These are phyloP conservation scores for Epinephelus cyanopodus DNA, from an alignment of 2,113 vertebrate genomes.

Conservation along the genomic window DNA sequence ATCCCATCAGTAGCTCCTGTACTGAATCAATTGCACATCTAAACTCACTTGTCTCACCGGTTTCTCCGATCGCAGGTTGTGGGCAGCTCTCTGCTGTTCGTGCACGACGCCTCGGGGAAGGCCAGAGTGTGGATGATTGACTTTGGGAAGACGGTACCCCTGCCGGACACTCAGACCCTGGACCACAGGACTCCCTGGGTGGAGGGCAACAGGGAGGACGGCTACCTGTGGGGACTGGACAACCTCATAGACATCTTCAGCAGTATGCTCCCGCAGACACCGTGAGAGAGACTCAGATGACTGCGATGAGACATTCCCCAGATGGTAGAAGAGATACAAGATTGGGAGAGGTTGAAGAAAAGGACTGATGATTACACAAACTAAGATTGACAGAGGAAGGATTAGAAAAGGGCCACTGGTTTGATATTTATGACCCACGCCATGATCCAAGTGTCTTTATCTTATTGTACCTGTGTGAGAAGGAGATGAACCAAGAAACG, in stretches of 20 bases:
- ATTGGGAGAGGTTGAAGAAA: not conserved
- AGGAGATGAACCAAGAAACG: slow-evolving; percentile 5
- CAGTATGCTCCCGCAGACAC: slow-evolving; percentile 74
- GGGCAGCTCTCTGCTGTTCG: slow-evolving; percentile 92
- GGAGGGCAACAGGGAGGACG: slow-evolving; percentile 92
- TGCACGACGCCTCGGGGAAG: slow-evolving; percentile 88
- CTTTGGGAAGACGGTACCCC: slow-evolving; percentile 91
- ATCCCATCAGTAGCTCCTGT: not conserved
- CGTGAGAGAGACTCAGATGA: slow-evolving; percentile 40
- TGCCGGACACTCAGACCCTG: slow-evolving; percentile 82
- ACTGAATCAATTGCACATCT: not conserved
- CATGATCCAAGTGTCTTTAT: slow-evolving; percentile 47
- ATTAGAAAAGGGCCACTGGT: not conserved
- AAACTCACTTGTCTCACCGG: slow-evolving; percentile 15
- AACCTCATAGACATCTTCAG: slow-evolving; percentile 88
- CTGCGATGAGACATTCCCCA: not conserved
- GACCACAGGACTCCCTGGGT: slow-evolving; percentile 91
- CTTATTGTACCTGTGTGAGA: slow-evolving; percentile 11
- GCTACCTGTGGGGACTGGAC: slow-evolving; percentile 94
- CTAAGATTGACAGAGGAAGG: slow-evolving; percentile 21
- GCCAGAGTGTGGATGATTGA: slow-evolving; percentile 95
- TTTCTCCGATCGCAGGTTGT: slow-evolving; percentile 84
- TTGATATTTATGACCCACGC: not conserved
- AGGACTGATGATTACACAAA: slow-evolving; percentile 4
- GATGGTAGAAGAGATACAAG: slow-evolving; percentile 7